These are phyloP conservation scores for Tetragnatha versicolor DNA, from an alignment of 1,140 invertebrate species.

Conservation along the genomic window DNA sequence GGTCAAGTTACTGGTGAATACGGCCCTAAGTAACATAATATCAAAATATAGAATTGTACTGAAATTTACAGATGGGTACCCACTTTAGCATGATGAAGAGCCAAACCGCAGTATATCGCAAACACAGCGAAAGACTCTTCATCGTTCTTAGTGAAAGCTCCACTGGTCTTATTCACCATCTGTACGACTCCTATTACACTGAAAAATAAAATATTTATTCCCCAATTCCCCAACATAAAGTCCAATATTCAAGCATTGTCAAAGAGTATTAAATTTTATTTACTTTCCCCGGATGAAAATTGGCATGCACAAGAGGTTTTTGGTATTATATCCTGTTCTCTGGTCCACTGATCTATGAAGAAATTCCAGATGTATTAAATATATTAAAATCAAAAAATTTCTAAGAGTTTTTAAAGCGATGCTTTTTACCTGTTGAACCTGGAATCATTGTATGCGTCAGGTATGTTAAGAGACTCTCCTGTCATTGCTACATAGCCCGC, in stretches of 20 bases:
- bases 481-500: slow-evolving; percentile 78
- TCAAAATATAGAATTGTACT: too few relatives aligned
- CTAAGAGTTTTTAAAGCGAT: neutral
- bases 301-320: slow-evolving; percentile 84
- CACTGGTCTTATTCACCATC: slow-evolving; percentile 82
- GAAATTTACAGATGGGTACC: too few relatives aligned
- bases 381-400: neutral
- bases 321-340: slow-evolving; percentile 77
- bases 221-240: neutral
- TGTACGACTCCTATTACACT: slow-evolving; percentile 84
- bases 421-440: slow-evolving; percentile 75
- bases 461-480: slow-evolving; percentile 79
- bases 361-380: neutral
- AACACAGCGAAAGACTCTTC: slow-evolving; percentile 84
- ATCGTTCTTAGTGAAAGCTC: slow-evolving; percentile 76
- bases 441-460: slow-evolving; percentile 79
- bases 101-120: slow-evolving; percentile 84
- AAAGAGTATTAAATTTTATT: slow-evolving; percentile 44
- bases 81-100: slow-evolving; percentile 80
- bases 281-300: slow-evolving; percentile 75
- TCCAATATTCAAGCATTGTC: neutral
- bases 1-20: too few relatives aligned
- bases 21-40: too few relatives aligned
- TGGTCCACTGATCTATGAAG: slow-evolving; percentile 72
- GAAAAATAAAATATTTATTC: slow-evolving; percentile 54